A percentile compares a stretch with the other conserved stretches of the same genome.
Conservation (phyloP, 2,113 vertebrate genomes). For the Pteropus alecto region DNA sequence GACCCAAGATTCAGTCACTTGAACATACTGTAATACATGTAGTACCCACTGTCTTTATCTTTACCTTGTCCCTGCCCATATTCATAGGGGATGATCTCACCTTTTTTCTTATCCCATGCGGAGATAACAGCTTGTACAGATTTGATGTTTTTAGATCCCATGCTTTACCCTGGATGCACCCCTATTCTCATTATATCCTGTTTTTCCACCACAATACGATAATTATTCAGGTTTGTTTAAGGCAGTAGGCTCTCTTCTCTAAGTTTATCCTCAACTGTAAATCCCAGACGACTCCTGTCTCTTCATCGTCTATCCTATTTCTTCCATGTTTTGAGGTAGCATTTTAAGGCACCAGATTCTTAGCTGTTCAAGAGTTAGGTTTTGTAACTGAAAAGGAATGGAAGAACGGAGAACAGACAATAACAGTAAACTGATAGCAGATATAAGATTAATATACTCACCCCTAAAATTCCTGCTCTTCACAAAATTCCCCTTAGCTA, state of each 20-base stretch:
- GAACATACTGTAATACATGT: not conserved
- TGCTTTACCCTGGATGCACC: not conserved
- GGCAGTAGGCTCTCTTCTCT: not conserved
- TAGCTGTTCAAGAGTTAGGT: not conserved
- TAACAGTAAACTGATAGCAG: not conserved
- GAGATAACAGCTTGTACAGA: constrained; percentile 35
- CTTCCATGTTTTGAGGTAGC: not conserved
- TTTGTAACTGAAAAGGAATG: constrained; percentile 16
- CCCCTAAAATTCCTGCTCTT: not conserved
- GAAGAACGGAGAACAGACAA: not conserved
- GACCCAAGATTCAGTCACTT: not conserved
- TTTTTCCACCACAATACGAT: not conserved
- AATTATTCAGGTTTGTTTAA: not conserved
- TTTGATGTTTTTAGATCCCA: constrained; percentile 32
- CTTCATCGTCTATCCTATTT: not conserved
- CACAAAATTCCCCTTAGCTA: not conserved
- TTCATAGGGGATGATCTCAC: constrained; percentile 8
- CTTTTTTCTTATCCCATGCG: not conserved
- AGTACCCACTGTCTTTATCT: not conserved
- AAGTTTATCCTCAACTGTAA: not conserved
- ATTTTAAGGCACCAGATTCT: not conserved
- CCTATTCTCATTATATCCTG: not conserved
- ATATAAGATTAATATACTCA: not conserved
- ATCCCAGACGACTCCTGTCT: not conserved
- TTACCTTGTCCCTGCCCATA: not conserved